Percentiles rank a stretch among this genome's conserved stretches.
Evolutionary conservation across 2,113 vertebrate genomes (phyloP).

Genomic region (Sminthopsis crassicaudata): DNA sequence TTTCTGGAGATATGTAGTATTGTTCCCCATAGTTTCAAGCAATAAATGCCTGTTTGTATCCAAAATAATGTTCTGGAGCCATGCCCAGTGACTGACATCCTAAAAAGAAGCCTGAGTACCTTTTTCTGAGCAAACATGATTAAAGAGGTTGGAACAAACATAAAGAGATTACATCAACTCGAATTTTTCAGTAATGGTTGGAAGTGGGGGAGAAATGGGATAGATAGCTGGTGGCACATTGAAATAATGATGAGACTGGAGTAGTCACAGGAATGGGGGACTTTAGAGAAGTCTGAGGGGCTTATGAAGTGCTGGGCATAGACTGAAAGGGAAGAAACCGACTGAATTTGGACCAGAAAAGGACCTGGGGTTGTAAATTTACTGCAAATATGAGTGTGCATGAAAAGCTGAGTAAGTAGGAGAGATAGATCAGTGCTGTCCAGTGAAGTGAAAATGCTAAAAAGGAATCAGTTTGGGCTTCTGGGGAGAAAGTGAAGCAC

Average conservation of each 20-base stretch:
- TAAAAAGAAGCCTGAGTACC: background rate
- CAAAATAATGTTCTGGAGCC: background rate
- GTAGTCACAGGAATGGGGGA: background rate
- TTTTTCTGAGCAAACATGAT: background rate
- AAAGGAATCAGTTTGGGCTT: background rate
- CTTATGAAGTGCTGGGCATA: background rate
- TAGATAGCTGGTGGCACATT: background rate
- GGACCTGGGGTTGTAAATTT: background rate
- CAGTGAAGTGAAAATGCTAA: background rate
- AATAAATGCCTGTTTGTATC: background rate
- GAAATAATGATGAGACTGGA: background rate
- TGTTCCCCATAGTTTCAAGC: background rate
- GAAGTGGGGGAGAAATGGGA: background rate
- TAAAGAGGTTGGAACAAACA: background rate
- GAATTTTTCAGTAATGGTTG: background rate
- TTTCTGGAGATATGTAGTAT: background rate
- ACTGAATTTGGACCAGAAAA: background rate
- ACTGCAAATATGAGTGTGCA: background rate
- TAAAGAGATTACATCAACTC: background rate
- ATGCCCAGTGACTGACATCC: background rate
- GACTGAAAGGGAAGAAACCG: background rate
- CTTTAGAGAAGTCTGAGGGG: background rate
- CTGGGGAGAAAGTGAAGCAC: too few species aligned
- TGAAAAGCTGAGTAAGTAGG: background rate
- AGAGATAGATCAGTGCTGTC: background rate